Conservation (phyloP, 1,140 invertebrate genomes). For the Eurosta solidaginis region DNA sequence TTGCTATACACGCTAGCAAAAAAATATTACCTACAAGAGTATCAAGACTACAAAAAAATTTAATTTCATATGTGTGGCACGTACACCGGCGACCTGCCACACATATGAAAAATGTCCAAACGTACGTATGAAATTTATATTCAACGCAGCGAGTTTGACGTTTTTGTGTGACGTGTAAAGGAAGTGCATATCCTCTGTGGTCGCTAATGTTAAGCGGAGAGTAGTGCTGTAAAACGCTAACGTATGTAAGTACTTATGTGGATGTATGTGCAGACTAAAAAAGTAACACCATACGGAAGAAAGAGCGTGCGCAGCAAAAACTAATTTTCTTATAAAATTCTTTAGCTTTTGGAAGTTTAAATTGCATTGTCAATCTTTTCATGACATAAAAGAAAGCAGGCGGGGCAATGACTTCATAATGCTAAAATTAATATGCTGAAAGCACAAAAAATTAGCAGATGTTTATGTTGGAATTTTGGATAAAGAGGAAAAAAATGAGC, state of each 20-base stretch:
- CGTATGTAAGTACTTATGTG: too few relatives aligned
- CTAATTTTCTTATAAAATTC: not conserved
- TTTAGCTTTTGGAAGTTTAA: not conserved
- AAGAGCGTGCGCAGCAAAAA: not conserved
- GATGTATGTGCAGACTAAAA: not conserved
- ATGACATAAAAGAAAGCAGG: not conserved
- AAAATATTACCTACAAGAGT: too few relatives aligned
- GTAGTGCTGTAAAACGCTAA: too few relatives aligned
- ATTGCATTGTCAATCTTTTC: not conserved
- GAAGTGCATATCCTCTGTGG: not conserved
- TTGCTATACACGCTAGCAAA: too few relatives aligned
- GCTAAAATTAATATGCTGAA: not conserved
- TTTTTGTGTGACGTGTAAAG: not conserved
- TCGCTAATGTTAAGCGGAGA: not conserved
- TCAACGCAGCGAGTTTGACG: not conserved
- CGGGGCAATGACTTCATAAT: constrained; percentile 1
- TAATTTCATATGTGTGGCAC: not conserved
- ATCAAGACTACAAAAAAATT: too few relatives aligned
- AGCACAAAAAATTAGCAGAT: not conserved
- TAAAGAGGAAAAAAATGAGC: too few relatives aligned
- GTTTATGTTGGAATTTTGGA: not conserved
- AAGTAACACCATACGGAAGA: not conserved
- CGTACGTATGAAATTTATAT: constrained; percentile 12
- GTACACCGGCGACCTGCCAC: not conserved
- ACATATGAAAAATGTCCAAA: constrained; percentile 9